A percentile compares a stretch with the other conserved stretches of the same genome.
Conservation (phyloP, 2,113 vertebrate species). For the Cynocephalus volans region DNA sequence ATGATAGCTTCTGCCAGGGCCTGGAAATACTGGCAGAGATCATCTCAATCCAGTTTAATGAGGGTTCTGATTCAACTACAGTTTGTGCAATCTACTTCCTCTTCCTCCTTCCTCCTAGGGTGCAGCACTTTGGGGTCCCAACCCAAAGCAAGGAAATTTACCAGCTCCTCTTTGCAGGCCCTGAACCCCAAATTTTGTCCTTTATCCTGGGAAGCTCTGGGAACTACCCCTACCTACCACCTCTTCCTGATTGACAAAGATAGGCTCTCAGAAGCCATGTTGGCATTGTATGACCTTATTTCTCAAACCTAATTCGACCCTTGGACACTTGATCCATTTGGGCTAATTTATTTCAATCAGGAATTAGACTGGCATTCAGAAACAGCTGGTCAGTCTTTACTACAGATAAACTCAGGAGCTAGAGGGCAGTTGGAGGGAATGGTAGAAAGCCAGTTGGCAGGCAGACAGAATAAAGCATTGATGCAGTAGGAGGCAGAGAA, state of each 20-base stretch:
- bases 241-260: neutral
- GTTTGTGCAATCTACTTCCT: neutral
- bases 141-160: neutral
- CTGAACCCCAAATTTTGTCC: neutral
- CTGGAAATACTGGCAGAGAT: neutral
- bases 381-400: neutral
- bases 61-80: conserved; percentile 1
- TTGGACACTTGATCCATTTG: neutral
- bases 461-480: neutral
- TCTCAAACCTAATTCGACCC: neutral
- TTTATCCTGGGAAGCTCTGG: neutral
- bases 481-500: neutral
- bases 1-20: neutral
- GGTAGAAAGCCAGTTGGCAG: neutral
- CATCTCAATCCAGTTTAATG: conserved; percentile 1
- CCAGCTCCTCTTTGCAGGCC: neutral
- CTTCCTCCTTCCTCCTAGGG: neutral
- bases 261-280: neutral
- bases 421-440: neutral
- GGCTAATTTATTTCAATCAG: conserved; percentile 44
- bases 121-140: neutral
- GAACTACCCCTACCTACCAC: neutral
- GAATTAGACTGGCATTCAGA: conserved; percentile 40
- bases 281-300: neutral
- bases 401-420: neutral